These are phyloP conservation scores for Callorhinus ursinus DNA, from an alignment of 2,113 vertebrate genomes.

Conservation along the genomic window DNA sequence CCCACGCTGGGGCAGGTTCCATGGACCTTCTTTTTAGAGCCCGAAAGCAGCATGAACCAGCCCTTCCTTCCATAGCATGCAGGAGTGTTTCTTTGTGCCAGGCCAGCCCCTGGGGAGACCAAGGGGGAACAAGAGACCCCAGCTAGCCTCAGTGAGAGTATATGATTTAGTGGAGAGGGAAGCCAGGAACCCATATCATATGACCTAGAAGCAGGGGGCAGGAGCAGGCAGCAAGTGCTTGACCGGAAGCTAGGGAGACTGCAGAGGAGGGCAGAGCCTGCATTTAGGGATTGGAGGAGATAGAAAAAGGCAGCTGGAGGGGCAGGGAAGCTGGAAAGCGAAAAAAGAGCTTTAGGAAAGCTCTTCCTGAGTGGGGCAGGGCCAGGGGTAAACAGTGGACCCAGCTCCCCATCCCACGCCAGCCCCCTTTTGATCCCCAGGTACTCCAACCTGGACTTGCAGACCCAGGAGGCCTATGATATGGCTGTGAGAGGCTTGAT, in stretches of 20 bases:
- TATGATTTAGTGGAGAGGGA: neutral
- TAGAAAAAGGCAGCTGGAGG: neutral
- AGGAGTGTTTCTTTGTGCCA: neutral
- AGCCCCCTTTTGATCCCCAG: constrained; percentile 77
- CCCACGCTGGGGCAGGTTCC: neutral
- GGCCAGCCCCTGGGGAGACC: neutral
- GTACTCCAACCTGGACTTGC: constrained; percentile 92
- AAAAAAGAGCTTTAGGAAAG: neutral
- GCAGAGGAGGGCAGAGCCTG: neutral
- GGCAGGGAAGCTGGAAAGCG: rapidly evolving
- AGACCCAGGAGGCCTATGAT: constrained; percentile 95
- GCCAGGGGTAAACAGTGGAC: no score
- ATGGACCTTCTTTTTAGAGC: neutral
- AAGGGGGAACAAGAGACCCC: neutral
- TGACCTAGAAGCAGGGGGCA: rapidly evolving
- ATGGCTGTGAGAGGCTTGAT: constrained; percentile 92
- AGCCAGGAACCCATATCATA: rapidly evolving
- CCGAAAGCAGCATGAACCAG: neutral
- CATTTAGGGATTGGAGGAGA: neutral
- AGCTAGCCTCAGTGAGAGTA: neutral
- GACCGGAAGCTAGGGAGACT: neutral
- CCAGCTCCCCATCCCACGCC: neutral
- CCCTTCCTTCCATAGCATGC: rapidly evolving
- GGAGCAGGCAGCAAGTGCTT: neutral
- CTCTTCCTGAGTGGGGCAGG: neutral